phyloP scores from a whole-genome alignment of 35 echinoderm and acorn worm species.

The Chiridota heheva region DNA sequence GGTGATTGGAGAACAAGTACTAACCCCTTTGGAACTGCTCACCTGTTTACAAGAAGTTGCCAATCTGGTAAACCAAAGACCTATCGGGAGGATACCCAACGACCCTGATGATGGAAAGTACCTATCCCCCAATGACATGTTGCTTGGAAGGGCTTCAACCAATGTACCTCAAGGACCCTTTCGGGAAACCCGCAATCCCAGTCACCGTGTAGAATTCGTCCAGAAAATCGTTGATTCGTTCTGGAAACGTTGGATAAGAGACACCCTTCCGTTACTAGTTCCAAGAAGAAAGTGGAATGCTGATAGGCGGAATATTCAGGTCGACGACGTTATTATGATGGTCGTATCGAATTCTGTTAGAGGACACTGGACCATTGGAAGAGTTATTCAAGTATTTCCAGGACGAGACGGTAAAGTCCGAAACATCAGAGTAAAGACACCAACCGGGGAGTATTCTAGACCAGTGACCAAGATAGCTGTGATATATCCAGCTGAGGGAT shows the following conservation, averaged over 20 bases:
- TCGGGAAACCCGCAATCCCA: conserved; percentile 41
- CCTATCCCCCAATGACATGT: conserved; percentile 53
- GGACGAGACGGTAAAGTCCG: conserved; percentile 56
- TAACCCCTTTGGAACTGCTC: conserved; percentile 35
- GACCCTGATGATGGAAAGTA: conserved; percentile 57
- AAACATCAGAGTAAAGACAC: conserved; percentile 45
- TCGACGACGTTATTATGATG: conserved; percentile 46
- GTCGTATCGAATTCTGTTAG: conserved; percentile 37
- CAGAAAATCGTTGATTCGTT: conserved; percentile 61
- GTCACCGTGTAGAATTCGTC: conserved; percentile 59
- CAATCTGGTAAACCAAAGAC: conserved; percentile 50
- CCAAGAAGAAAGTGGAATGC: conserved; percentile 50
- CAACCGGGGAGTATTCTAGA: not conserved
- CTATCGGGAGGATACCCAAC: conserved; percentile 43
- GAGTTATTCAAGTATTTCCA: conserved; percentile 54
- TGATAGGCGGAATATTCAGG: conserved; percentile 19
- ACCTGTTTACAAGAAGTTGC: conserved; percentile 50
- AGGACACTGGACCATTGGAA: conserved; percentile 63
- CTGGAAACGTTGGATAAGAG: conserved; percentile 62
- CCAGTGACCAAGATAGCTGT: conserved; percentile 44
- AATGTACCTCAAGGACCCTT: conserved; percentile 52
- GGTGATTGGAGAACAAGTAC: conserved; percentile 42
- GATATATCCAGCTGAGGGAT: conserved; percentile 59
- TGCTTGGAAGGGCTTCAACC: conserved; percentile 34
- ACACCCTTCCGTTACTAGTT: conserved; percentile 46